Evolutionary conservation across 2,888 invertebrate species (phyloP), one percentile per base, ranked within the genome.

Genomic region (Eupithecia subfuscata): DNA sequence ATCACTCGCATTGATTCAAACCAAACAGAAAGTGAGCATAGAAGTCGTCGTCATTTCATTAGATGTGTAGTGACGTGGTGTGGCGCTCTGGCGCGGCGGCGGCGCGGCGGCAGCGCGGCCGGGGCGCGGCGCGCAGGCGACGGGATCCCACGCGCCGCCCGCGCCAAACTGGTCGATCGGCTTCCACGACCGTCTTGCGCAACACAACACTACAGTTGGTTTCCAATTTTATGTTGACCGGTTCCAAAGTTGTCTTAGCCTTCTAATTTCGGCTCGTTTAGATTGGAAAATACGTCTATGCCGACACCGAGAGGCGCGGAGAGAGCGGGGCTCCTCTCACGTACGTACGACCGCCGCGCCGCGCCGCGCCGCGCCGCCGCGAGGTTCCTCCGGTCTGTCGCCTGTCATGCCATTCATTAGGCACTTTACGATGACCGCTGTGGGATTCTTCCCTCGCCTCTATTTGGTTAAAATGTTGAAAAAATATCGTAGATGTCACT

Each of bases 151-250:
- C 92, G 92, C 92, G 88, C 84, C 86, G 18, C 86, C 85, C 87
- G 91, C 90, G 91, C 89, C 88, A 90, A 93, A 92, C 93, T 90
- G 92, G 94, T 92, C 89, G 88, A 86, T 87, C 92, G 85, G 84
- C 90, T 88, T 85, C 88, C 86, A 84, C 90, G 90, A 90, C 73
- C 63, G 78, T 72, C 78, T 94, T 94, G 93, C 93, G 94, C 95
- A 95, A 95, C 92, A 82, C 85, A 85, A 90, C 87, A 91, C 93
- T 91, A 93, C 93, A 92, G 90, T 93, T 91, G 93, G 94, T 94
- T 94, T 94, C 93, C 94, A 94, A 95, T 94, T 94, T 95, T 94
- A 94, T 94, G 94, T 95, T 94, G 94, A 95, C 94, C 94, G 94
- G 94, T 95, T 94, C 89, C 88, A 82, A 91, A 93, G 90, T 92